Base-by-base conservation (phyloP, 2,888 invertebrate genomes). In the Mactromeris polynyma region DNA sequence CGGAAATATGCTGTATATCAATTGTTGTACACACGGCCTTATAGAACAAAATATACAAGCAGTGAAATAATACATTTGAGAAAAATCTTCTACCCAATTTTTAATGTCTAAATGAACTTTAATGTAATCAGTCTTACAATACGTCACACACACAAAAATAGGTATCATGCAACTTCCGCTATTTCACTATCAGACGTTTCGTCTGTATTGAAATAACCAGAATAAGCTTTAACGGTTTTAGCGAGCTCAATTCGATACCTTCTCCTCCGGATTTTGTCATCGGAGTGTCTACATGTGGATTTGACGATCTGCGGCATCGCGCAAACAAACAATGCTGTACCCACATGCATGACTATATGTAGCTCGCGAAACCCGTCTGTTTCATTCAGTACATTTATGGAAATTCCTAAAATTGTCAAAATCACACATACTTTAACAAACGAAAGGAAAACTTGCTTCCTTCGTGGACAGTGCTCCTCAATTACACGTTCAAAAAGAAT, bases 291-390 rank as follows among this genome's bases (percentile, higher is more conserved):
- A 36, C 90, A 93, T 58, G 90, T 87, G 0, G 89, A 89, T 83
- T 89, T 90, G 19, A 90, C 19, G 31, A 93, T 85, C 36, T 92
- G 89, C 1, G 93, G 93, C 14, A 93, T 78, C 6, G 91, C 90
- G 58, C 93, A 93, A 0, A 92, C 89, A 46, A 93, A 90, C 11
- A 93, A 51, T 1, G 93, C 92, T 0, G 93, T 92, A 14, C 90
- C 90, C 0, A 93, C 89, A 64, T 93, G 93, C 83, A 91, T 93
- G 2, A 93, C 46, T 6, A 89, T 77, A 40, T 90, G 91, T 11
- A 93, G 58, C 46, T 93, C 90, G 46, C 85, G 89, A 73, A 91
- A 90, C 2, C 79, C 89, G 58, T 93, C 90, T 2, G 91, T 93
- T 64, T 90, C 88, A 1, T 80, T 78, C 11, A 93, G 87, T 9